phyloP scores from a whole-genome alignment of 2,797 vertebrate species.

The Eleutherodactylus coqui region DNA sequence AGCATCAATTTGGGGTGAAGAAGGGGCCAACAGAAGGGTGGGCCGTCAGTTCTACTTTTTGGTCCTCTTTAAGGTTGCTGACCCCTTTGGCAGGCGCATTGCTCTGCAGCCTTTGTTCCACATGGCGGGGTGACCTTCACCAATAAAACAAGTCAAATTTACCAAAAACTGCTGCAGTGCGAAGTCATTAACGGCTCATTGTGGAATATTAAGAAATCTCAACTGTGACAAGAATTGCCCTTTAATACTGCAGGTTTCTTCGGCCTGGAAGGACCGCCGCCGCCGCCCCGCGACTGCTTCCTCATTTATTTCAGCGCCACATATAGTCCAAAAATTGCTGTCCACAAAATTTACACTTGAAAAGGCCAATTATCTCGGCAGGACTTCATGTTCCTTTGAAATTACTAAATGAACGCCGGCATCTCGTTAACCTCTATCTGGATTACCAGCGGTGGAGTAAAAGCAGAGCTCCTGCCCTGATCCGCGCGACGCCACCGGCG shows the following conservation, averaged over 20 bases:
- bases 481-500: too few species aligned
- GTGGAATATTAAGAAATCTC: background rate
- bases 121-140: background rate
- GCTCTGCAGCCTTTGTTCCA: background rate
- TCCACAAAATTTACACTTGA: constrained; percentile 20
- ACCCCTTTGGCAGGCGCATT: too few species aligned
- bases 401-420: background rate
- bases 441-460: background rate
- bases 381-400: background rate
- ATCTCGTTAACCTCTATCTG: background rate
- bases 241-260: background rate
- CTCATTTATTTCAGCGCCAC: background rate
- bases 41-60: too few species aligned
- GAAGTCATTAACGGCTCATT: background rate
- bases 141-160: background rate
- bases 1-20: too few species aligned
- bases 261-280: background rate
- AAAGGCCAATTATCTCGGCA: constrained; percentile 18
- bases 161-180: too few species aligned
- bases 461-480: background rate
- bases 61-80: too few species aligned
- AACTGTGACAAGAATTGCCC: too few species aligned
- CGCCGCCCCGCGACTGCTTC: background rate
- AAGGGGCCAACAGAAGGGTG: too few species aligned
- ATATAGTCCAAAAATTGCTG: background rate